phyloP scores from a whole-genome alignment of 2,797 vertebrate species.

The Anguilla marmorata region DNA sequence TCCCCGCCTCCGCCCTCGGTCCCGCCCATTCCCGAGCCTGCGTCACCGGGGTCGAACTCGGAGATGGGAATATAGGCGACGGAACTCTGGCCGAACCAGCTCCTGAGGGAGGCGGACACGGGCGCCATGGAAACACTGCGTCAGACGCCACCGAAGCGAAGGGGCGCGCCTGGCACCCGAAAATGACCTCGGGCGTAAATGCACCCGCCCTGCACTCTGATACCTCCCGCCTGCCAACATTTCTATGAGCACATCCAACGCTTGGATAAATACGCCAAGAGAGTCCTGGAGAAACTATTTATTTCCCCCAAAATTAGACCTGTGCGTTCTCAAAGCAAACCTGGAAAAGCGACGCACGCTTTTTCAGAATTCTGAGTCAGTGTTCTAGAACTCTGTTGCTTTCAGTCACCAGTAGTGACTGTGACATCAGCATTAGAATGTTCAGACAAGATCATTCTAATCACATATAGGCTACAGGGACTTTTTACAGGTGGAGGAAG shows the following conservation, averaged over 20 bases:
- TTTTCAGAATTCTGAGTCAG: no score
- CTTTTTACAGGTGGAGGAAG: no score
- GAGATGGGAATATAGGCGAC: conserved; percentile 52
- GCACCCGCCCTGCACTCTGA: neutral
- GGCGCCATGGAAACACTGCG: neutral
- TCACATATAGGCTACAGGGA: no score
- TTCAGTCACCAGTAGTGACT: no score
- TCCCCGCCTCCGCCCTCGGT: conserved; percentile 67
- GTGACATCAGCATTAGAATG: no score
- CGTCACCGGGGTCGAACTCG: conserved; percentile 52
- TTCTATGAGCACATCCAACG: neutral
- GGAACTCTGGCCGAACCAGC: conserved; percentile 69
- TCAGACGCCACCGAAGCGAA: neutral
- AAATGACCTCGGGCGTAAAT: neutral
- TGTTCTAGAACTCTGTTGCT: no score
- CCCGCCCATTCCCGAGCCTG: conserved; percentile 66
- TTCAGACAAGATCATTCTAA: no score
- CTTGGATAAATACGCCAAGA: neutral
- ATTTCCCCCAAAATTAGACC: neutral
- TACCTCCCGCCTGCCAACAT: neutral
- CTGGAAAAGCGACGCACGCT: no score
- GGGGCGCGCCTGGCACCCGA: neutral
- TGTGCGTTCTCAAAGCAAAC: neutral
- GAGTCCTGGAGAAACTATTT: neutral
- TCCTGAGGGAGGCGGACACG: conserved; percentile 53